phyloP scores from a whole-genome alignment of 2,797 vertebrate species.

The Spea hammondii region DNA sequence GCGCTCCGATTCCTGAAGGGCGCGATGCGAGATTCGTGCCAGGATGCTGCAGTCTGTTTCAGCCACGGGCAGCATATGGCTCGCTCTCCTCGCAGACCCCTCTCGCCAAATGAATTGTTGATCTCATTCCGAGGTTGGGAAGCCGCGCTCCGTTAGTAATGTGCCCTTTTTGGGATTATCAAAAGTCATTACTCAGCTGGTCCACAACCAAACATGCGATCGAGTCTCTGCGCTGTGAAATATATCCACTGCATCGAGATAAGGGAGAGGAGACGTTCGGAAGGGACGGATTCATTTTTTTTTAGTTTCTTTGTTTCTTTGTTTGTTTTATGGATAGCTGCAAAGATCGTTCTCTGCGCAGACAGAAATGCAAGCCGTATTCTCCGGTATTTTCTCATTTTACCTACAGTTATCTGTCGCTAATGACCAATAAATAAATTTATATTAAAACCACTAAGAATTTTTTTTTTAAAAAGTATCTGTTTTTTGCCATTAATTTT shows the following conservation, averaged over 20 bases:
- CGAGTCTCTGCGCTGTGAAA: background rate
- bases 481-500: too few relatives aligned
- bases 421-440: too few relatives aligned
- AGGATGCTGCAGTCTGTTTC: slow-evolving; percentile 1
- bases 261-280: background rate
- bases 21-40: background rate
- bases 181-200: slow-evolving; percentile 24
- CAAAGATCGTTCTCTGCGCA: too few relatives aligned
- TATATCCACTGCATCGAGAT: slow-evolving; percentile 1
- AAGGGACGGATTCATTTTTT: too few relatives aligned
- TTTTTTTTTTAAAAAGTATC: too few relatives aligned
- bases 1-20: slow-evolving; percentile 7
- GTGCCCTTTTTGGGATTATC: background rate
- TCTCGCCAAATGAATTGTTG: slow-evolving; percentile 8
- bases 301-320: too few relatives aligned
- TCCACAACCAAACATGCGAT: background rate
- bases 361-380: too few relatives aligned
- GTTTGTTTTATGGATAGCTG: background rate
- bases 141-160: background rate
- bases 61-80: slow-evolving; percentile 9
- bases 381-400: too few relatives aligned
- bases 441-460: too few relatives aligned
- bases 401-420: too few relatives aligned
- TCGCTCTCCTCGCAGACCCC: background rate
- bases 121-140: slow-evolving; percentile 1